Evolutionary conservation across 2,888 invertebrate species (phyloP).

Genomic region (Strigamia transsilvanica): DNA sequence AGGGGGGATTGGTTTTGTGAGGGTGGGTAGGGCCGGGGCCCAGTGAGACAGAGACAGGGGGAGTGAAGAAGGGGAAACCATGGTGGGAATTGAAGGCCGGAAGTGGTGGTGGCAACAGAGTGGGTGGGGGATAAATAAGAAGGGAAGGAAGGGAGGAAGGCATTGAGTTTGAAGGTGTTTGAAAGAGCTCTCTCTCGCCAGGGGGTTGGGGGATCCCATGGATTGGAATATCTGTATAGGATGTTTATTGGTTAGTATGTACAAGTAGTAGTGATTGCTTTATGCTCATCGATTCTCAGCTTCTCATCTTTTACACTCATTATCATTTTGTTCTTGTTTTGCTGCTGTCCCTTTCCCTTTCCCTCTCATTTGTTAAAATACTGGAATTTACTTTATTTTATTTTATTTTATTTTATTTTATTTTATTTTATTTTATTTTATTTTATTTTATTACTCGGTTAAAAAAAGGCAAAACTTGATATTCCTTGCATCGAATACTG

Average conservation of each 20-base stretch:
- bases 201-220: constrained; percentile 22
- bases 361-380: too few species aligned
- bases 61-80: not conserved
- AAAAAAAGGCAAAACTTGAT: too few species aligned
- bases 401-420: too few species aligned
- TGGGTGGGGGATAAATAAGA: not conserved
- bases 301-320: not conserved
- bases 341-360: too few species aligned
- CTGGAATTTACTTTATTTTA: too few species aligned
- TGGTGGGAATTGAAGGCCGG: constrained; percentile 41
- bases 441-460: too few species aligned
- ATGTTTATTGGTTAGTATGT: not conserved
- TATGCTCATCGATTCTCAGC: not conserved
- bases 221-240: not conserved
- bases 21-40: constrained; percentile 6
- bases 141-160: not conserved
- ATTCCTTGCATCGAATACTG: too few species aligned
- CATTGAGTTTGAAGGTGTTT: constrained; percentile 10
- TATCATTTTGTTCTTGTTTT: not conserved
- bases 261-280: constrained; percentile 34
- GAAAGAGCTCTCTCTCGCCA: not conserved
- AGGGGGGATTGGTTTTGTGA: constrained; percentile 40
- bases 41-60: not conserved
- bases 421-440: too few species aligned
- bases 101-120: constrained; percentile 41